phyloP scores from a whole-genome alignment of 2,797 vertebrate genomes.

The Hoplostethus atlanticus region DNA sequence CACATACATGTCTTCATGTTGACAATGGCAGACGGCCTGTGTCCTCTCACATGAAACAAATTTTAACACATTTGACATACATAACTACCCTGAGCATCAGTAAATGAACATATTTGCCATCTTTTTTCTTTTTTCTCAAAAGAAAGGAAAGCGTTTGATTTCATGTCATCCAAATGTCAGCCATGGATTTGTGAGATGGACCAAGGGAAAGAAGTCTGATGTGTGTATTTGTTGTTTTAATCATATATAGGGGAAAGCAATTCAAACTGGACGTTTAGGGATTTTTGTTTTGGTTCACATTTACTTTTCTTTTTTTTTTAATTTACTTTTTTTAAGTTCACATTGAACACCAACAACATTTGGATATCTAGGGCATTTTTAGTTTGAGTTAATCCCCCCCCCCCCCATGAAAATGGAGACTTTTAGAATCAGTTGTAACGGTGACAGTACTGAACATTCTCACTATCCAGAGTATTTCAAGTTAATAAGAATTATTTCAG shows the following conservation, averaged over 20 bases:
- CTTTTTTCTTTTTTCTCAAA: slow-evolving; percentile 6
- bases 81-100: slow-evolving; percentile 31
- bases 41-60: slow-evolving; percentile 29
- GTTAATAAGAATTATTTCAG: not conserved
- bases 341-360: slow-evolving; percentile 23
- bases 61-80: slow-evolving; percentile 70
- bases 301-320: not conserved
- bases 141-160: slow-evolving; percentile 16
- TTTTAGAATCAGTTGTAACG: too few species aligned
- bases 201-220: slow-evolving; percentile 35
- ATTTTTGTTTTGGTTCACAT: not conserved
- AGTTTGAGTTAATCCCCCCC: not conserved
- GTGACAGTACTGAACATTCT: not conserved
- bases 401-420: not conserved
- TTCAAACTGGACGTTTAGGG: slow-evolving; percentile 9
- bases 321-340: slow-evolving; percentile 1
- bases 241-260: slow-evolving; percentile 32
- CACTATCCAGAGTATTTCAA: too few species aligned
- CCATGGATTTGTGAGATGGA: slow-evolving; percentile 32
- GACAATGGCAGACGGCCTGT: slow-evolving; percentile 30
- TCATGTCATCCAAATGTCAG: slow-evolving; percentile 41
- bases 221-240: slow-evolving; percentile 54
- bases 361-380: slow-evolving; percentile 10
- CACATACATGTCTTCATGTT: slow-evolving; percentile 42
- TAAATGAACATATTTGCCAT: slow-evolving; percentile 10